A percentile compares a stretch with the other conserved stretches of the same genome.
These are phyloP conservation scores for Rhamnusium bicolor DNA, from an alignment of 2,888 invertebrate species.

Conservation along the genomic window DNA sequence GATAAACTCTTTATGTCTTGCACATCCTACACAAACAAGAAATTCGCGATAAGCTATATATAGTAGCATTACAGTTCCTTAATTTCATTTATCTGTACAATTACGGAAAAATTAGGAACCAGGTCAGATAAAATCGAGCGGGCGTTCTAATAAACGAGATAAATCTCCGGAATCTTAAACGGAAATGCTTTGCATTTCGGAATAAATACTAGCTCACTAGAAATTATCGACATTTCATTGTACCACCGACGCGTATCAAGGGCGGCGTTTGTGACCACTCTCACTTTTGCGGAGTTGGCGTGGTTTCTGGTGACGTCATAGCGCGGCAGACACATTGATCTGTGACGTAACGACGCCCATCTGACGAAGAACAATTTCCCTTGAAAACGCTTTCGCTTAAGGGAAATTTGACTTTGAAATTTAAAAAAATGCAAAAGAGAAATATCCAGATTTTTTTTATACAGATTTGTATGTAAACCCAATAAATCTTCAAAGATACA, in stretches of 20 bases:
- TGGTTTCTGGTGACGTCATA: conserved; percentile 59
- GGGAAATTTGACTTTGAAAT: not conserved
- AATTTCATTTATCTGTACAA: not conserved
- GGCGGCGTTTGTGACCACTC: conserved; percentile 56
- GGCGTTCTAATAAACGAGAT: not conserved
- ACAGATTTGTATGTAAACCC: not conserved
- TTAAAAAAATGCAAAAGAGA: not conserved
- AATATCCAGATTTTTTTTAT: no score
- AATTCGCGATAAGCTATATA: not conserved
- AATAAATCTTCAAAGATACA: not conserved
- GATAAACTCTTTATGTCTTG: not conserved
- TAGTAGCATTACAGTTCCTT: not conserved
- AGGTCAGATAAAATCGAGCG: not conserved
- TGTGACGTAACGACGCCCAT: conserved; percentile 39
- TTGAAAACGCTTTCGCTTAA: not conserved
- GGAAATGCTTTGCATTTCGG: conserved; percentile 20
- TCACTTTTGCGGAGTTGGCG: conserved; percentile 60
- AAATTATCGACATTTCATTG: not conserved
- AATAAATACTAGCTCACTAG: not conserved
- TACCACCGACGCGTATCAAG: not conserved
- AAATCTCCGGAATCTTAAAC: not conserved
- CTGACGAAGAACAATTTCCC: conserved; percentile 10
- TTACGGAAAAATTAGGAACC: not conserved
- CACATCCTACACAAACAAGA: not conserved
- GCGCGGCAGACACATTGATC: conserved; percentile 49